Evolutionary conservation across 2,888 invertebrate species (phyloP), one percentile per base, ranked within the genome.

Genomic region (Ceratothoa steindachneri): DNA sequence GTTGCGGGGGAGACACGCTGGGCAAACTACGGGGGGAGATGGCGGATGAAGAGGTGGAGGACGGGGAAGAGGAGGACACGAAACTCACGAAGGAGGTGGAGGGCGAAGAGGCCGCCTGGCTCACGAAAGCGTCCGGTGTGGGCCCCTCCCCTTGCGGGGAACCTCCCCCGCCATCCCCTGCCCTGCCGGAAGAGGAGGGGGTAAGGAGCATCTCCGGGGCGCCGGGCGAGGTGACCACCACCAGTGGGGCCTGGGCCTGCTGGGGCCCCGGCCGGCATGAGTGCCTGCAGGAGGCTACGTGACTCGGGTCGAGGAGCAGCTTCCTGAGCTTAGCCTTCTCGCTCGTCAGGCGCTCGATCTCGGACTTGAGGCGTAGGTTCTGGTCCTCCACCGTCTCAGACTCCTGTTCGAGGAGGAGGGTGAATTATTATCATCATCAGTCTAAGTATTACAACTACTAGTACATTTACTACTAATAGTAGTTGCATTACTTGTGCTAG

Each of bases 291-390:
- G 70, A 74, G 52, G 73, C 74, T 19, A 69, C 69, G 70, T 79
- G 79, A 30, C 68, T 74, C 12, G 79, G 72, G 66, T 79, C 76
- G 7, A 67, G 28, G 19, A 79, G 76, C 27, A 74, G 28, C 67
- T 79, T 79, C 66, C 76, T 76, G 53, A 79, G 53, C 7, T 75
- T 74, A 51, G 60, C 69, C 55, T 79, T 79, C 67, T 79, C 79
- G 9, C 65, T 19, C 30, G 41, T 72, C 24, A 79, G 66, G 24
- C 79, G 69, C 53, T 79, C 73, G 24, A 79, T 69, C 60, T 79
- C 79, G 2, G 74, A 64, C 68, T 79, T 79, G 64, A 79, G 76
- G 22, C 74, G 71, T 31, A 66, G 52, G 51, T 79, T 79, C 30
- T 72, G 64, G 28, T 79, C 79, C 55, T 74, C 72, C 31, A 79